Conservation (phyloP, 2,888 invertebrate species). For the Didymodactylos carnosus region DNA sequence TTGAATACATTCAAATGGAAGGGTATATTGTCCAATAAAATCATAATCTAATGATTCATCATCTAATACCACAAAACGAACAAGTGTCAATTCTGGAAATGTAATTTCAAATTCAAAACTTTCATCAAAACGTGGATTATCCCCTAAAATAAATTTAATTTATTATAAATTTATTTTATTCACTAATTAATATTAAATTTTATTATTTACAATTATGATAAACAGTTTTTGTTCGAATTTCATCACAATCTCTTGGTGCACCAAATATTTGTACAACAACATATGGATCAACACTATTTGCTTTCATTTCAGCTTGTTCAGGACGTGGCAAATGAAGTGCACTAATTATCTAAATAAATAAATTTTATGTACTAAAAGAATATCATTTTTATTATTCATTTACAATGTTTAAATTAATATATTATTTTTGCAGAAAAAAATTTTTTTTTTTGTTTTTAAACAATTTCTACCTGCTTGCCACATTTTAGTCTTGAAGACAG, state of each 20-base stretch:
- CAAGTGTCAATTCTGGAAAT: conserved; percentile 41
- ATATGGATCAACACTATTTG: conserved; percentile 6
- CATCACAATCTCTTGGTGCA: conserved; percentile 5
- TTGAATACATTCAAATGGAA: conserved; percentile 8
- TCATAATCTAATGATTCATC: conserved; percentile 7
- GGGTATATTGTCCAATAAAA: conserved; percentile 1
- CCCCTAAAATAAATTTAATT: conserved; percentile 24
- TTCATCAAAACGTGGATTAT: conserved; percentile 44
- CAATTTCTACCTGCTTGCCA: too few relatives aligned
- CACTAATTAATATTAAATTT: not conserved
- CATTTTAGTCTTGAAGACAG: too few relatives aligned
- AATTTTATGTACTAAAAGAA: too few relatives aligned
- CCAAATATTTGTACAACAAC: conserved; percentile 8
- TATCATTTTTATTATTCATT: too few relatives aligned
- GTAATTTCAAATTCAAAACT: conserved; percentile 43
- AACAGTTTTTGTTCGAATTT: not conserved
- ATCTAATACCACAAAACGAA: conserved; percentile 43
- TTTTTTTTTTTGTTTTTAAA: too few relatives aligned
- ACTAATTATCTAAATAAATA: conserved; percentile 14
- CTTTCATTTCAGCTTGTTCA: not conserved
- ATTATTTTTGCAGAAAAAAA: too few relatives aligned
- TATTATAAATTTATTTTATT: not conserved
- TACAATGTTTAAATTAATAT: too few relatives aligned
- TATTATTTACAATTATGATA: conserved; percentile 38
- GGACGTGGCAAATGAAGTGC: conserved; percentile 7